Base-by-base conservation (phyloP, 1,140 invertebrate genomes). In the Chlorops oryzae region DNA sequence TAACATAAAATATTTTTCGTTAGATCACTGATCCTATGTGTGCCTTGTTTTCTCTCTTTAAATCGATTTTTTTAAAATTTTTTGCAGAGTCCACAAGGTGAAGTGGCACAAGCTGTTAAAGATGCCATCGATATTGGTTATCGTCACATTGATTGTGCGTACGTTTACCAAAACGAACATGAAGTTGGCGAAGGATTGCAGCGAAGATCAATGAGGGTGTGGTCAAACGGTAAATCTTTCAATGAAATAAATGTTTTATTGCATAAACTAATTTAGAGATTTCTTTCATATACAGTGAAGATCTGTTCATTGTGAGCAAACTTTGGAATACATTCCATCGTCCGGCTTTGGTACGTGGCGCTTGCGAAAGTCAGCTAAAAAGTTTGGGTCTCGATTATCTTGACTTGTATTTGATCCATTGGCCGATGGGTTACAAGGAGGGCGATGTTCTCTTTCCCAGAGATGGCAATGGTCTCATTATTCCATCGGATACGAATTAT, bases 111-210 rank as follows among this genome's bases (percentile, higher is more conserved):
- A 61, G 88, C 88, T 5, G 86, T 92, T 2, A 86, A 84, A 60
- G 74, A 79, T 54, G 90, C 88, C 24, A 81, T 91, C 43, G 78
- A 86, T 60, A 72, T 78, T 47, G 89, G 89, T 1, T 92, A 92
- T 69, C 72, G 89, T 2, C 87, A 90, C 68, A 80, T 92, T 58
- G 90, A 92, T 67, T 88, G 87, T 74, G 88, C 89, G n/a, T 77
- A 77, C 58, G 76, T 84, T 17, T 92, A 91, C 67, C 77, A 79
- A 45, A 91, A 91, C 65, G 87, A 91, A 65, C 64, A 74, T 52
- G 86, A 88, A 65, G 81, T 91, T 21, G 88, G 88, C 0, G 75
- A 75, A 24, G 86, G 2, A 71, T 91, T 32, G 79, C 77, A 18
- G 75, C 77, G 27, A 80, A 84, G 55, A 76, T 91, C 47, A 69